These are phyloP conservation scores for Heliconius eleuchia DNA, from an alignment of 1,140 invertebrate genomes.

Conservation along the genomic window DNA sequence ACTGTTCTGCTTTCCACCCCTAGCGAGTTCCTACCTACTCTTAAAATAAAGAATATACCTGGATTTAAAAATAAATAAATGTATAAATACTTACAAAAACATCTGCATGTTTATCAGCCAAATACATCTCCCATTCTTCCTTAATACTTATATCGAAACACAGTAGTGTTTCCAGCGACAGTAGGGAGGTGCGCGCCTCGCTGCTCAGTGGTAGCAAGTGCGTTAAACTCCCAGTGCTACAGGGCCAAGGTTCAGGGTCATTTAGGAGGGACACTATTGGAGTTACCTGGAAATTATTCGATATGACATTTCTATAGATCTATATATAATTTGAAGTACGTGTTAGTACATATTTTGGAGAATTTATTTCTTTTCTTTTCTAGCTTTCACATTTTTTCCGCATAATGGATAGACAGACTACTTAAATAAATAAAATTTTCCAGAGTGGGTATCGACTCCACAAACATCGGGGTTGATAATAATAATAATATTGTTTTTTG, in stretches of 20 bases:
- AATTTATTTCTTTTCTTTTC: no score
- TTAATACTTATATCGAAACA: constrained; percentile 57
- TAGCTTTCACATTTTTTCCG: no score
- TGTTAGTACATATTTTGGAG: no score
- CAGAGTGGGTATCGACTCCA: no score
- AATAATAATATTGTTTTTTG: no score
- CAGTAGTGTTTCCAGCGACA: constrained; percentile 55
- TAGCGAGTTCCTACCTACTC: no score
- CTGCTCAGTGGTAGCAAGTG: constrained; percentile 46
- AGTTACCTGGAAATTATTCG: constrained; percentile 46
- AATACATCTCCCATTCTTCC: constrained; percentile 63
- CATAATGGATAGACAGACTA: no score
- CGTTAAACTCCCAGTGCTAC: constrained; percentile 52
- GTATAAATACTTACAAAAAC: constrained; percentile 53
- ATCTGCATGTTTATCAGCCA: constrained; percentile 48
- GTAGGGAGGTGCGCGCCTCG: constrained; percentile 47
- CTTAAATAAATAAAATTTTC: no score
- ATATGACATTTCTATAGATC: background rate
- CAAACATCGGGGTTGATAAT: no score
- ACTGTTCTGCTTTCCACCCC: no score
- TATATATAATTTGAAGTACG: no score
- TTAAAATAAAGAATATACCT: no score
- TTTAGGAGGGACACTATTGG: constrained; percentile 62
- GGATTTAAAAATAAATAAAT: constrained; percentile 28
- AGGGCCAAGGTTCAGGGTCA: constrained; percentile 65